Percentiles rank a stretch among this genome's conserved stretches.
These are phyloP conservation scores for Lytechinus variegatus DNA, from an alignment of 35 echinoderm and acorn worm species.

Conservation along the genomic window DNA sequence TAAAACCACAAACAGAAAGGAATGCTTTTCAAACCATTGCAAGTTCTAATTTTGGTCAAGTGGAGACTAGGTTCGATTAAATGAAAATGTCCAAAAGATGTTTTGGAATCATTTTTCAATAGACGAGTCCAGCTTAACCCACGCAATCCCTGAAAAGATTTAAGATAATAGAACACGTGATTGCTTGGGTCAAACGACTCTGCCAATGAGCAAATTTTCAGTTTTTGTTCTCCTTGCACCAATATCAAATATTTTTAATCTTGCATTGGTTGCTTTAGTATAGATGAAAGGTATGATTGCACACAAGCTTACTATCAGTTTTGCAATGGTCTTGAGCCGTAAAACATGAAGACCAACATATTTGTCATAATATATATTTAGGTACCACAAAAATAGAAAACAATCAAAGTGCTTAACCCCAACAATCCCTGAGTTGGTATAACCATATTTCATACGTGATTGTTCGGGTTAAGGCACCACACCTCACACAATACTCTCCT, in stretches of 20 bases:
- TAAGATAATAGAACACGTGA: slow-evolving; percentile 22
- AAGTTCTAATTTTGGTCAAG: slow-evolving; percentile 12
- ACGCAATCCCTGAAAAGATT: slow-evolving; percentile 15
- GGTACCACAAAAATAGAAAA: background rate
- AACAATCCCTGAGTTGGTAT: slow-evolving; percentile 37
- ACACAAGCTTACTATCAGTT: slow-evolving; percentile 17
- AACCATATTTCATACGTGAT: slow-evolving; percentile 43
- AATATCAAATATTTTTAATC: background rate
- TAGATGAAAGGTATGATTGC: slow-evolving; percentile 10
- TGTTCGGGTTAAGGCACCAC: slow-evolving; percentile 43
- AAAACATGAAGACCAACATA: background rate
- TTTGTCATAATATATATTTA: background rate
- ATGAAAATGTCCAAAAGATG: background rate
- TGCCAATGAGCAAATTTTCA: background rate
- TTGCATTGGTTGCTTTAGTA: slow-evolving; percentile 34
- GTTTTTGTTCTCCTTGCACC: background rate
- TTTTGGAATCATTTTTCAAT: background rate
- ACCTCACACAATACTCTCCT: slow-evolving; percentile 36
- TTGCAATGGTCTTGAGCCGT: background rate
- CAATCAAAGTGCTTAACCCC: slow-evolving; percentile 22
- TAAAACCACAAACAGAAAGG: background rate
- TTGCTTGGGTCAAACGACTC: slow-evolving; percentile 36
- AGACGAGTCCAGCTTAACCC: background rate
- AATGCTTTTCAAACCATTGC: background rate
- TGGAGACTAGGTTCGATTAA: background rate